phyloP scores from a whole-genome alignment of 2,113 vertebrate species.

The Lamprologus lemairii region DNA sequence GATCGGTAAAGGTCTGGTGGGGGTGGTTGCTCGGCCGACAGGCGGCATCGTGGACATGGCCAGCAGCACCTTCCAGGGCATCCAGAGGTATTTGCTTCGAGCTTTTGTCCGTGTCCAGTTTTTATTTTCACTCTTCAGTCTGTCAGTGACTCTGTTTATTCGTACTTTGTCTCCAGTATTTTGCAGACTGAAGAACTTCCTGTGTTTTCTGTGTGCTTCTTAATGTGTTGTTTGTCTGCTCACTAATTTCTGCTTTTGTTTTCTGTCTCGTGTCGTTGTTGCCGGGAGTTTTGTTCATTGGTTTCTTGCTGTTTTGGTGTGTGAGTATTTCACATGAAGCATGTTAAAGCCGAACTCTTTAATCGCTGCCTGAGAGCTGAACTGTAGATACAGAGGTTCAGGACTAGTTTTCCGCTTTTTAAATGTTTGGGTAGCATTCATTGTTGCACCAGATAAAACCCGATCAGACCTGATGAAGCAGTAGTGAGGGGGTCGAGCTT shows the following conservation, averaged over 20 bases:
- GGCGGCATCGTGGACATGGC: slow-evolving; percentile 97
- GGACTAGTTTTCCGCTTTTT: neutral
- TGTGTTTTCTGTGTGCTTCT: slow-evolving; percentile 3
- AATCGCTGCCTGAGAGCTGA: neutral
- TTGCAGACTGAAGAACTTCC: neutral
- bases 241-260: slow-evolving; percentile 61
- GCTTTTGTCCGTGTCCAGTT: neutral
- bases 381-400: neutral
- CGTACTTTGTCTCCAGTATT: neutral
- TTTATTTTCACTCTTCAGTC: neutral
- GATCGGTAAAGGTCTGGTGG: slow-evolving; percentile 93
- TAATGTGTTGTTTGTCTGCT: neutral
- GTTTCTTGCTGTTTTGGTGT: slow-evolving; percentile 15
- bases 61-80: slow-evolving; percentile 96
- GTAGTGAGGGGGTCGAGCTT: slow-evolving; percentile 11
- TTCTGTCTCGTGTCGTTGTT: slow-evolving; percentile 38
- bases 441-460: neutral
- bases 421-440: neutral
- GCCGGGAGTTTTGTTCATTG: slow-evolving; percentile 29
- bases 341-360: slow-evolving; percentile 23
- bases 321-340: slow-evolving; percentile 49
- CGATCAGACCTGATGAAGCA: neutral
- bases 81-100: slow-evolving; percentile 80
- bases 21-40: slow-evolving; percentile 87
- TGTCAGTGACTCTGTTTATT: neutral